These are phyloP conservation scores for Sebastes fasciatus DNA, from an alignment of 2,113 vertebrate species.

Conservation along the genomic window DNA sequence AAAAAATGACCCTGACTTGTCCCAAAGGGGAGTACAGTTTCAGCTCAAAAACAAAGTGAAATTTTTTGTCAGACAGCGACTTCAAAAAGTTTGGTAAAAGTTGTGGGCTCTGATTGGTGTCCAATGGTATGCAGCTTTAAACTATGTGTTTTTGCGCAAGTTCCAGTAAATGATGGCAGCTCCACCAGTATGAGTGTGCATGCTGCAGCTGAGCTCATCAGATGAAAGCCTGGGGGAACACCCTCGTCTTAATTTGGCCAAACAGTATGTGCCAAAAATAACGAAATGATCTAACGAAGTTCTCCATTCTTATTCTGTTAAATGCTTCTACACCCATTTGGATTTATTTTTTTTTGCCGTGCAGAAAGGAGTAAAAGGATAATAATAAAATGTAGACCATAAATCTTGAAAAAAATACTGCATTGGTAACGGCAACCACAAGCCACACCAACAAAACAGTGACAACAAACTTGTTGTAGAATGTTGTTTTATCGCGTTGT, in stretches of 20 bases:
- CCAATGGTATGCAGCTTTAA: conserved; percentile 22
- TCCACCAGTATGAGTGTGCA: conserved; percentile 57
- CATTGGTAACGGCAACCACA: background rate
- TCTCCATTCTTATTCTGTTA: conserved; percentile 8
- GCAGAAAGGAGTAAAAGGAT: background rate
- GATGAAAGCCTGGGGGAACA: conserved; percentile 36
- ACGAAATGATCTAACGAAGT: conserved; percentile 23
- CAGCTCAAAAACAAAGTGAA: background rate
- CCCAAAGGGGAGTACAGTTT: background rate
- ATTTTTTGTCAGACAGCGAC: background rate
- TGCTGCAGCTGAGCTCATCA: conserved; percentile 18
- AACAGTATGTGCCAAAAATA: conserved; percentile 43
- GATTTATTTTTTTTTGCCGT: background rate
- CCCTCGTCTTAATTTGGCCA: conserved; percentile 47
- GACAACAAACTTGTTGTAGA: conserved; percentile 3
- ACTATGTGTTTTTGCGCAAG: conserved; percentile 30
- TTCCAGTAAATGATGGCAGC: conserved; percentile 60
- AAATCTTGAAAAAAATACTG: conserved; percentile 15
- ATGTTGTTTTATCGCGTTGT: conserved; percentile 21
- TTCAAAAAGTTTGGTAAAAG: conserved; percentile 7
- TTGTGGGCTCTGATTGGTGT: conserved; percentile 35
- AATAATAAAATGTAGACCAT: background rate
- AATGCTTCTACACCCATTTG: background rate
- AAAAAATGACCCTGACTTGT: background rate
- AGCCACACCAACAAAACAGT: conserved; percentile 11